Evolutionary conservation across 2,113 vertebrate species (phyloP).

Genomic region (Calyptomena viridis): DNA sequence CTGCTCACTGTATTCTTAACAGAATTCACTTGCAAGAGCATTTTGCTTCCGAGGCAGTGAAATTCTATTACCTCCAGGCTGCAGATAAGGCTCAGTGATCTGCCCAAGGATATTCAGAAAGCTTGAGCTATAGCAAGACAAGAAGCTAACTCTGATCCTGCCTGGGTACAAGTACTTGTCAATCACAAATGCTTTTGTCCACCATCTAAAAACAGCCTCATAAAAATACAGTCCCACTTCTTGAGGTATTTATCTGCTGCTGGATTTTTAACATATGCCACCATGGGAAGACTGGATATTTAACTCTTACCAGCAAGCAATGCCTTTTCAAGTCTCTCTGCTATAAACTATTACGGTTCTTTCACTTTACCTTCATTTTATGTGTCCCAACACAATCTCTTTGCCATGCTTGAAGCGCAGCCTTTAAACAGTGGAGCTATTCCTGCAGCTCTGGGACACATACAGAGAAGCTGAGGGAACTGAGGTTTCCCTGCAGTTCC

Average conservation of each 20-base stretch:
- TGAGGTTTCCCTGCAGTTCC: background rate
- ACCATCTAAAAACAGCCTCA: background rate
- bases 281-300: background rate
- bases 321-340: background rate
- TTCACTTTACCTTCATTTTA: background rate
- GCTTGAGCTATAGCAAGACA: background rate
- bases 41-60: background rate
- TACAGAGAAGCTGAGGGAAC: rapidly evolving
- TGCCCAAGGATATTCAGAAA: background rate
- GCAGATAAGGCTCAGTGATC: background rate
- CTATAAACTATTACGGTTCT: background rate
- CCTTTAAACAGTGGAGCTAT: background rate
- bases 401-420: background rate
- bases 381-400: background rate
- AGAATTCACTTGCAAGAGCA: background rate
- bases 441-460: background rate
- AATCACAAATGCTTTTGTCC: background rate
- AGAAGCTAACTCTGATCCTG: background rate
- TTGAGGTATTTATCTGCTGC: background rate
- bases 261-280: background rate
- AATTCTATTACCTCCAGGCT: background rate
- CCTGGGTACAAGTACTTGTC: background rate
- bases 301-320: background rate
- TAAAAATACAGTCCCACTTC: background rate
- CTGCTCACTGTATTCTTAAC: background rate